Base-by-base conservation (phyloP, 2,888 invertebrate species). In the Spatulosminthurus flaviceps region DNA sequence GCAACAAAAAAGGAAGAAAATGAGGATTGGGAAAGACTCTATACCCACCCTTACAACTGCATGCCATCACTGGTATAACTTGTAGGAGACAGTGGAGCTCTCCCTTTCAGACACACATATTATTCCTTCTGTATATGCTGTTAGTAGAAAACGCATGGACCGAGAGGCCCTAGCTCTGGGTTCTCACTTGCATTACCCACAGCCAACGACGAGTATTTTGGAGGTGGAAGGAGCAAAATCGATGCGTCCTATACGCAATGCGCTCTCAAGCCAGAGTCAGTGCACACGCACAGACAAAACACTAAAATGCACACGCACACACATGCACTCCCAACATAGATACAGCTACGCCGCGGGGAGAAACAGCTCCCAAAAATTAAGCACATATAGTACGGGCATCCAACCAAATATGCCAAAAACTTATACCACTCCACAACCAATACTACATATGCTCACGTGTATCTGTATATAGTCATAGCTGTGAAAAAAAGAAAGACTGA, bases 161-260 rank as follows among this genome's bases (percentile, higher is more conserved):
- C 16, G 16, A 29, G 67, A 67, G 67, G 67, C 67, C 67, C 13
- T 67, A 67, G 67, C 29, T 67, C 28, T 29, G 26, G 29, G 67
- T 67, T 67, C 67, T 64, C 64, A 19, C 26, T 64, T 64, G 64
- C 51, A 51, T 4, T 51, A 13, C 51, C 16, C 7, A 19, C 51
- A 51, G 2, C 16, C 51, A 51, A 13, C 2, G 51, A 5, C 2
- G 51, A 26, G 28, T 67, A 51, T 51, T 64, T 22, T 24, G 2
- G 64, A 64, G 64, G 67, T 64, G 66, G 67, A 67, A 41, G 26
- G 66, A 51, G 69, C 66, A 73, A 66, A 73, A 79, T 79, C 79
- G 79, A 79, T 79, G 43, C 74, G 60, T 70, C 42, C 42, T 19
- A 69, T 74, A 79, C 79, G 79, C 79, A 79, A 79, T 79, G 79